phyloP scores from a whole-genome alignment of 2,113 vertebrate genomes.

The Trichechus manatus region DNA sequence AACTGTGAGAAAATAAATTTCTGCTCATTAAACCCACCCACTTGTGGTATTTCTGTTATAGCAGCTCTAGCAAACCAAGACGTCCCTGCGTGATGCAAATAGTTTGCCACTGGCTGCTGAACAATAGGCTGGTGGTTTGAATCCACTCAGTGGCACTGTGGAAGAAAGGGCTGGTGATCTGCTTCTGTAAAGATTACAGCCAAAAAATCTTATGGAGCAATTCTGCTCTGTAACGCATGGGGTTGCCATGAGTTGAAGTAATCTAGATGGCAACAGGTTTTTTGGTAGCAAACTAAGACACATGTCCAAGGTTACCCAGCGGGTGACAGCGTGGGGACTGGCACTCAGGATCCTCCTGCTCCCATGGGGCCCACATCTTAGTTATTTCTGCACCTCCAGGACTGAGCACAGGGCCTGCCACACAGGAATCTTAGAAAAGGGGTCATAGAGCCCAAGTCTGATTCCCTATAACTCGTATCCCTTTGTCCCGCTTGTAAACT shows the following conservation, averaged over 20 bases:
- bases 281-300: not conserved
- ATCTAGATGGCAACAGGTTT: not conserved
- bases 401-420: not conserved
- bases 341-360: accelerated
- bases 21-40: not conserved
- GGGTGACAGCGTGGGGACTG: accelerated
- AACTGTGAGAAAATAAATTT: not conserved
- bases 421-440: not conserved
- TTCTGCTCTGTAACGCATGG: not conserved
- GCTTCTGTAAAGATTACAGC: not conserved
- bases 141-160: not conserved
- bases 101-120: not conserved
- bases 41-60: not conserved
- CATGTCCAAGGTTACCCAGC: accelerated
- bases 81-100: not conserved
- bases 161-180: not conserved
- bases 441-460: not conserved
- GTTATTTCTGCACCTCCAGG: not conserved
- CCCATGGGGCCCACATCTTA: not conserved
- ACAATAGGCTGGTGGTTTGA: not conserved
- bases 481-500: not conserved
- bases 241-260: too few species aligned
- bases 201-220: not conserved
- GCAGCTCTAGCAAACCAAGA: not conserved
- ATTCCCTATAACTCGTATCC: not conserved